Percentiles rank a stretch among this genome's conserved stretches.
Evolutionary conservation across 2,888 invertebrate genomes (phyloP).

Genomic region (Stramonita haemastoma): DNA sequence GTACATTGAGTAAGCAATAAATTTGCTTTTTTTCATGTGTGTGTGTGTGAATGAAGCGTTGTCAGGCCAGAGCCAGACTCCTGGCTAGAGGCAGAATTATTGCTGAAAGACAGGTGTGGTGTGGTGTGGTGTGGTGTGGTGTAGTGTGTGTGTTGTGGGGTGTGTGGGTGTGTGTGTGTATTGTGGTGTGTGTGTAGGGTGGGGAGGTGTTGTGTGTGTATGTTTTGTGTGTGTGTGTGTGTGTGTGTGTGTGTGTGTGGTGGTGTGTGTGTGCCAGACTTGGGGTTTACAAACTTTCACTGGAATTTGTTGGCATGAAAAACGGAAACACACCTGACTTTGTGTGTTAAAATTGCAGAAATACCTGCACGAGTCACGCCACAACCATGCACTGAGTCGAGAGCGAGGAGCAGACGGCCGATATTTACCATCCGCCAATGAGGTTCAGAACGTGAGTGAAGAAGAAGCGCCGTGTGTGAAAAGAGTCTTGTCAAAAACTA

Average conservation of each 20-base stretch:
- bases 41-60: slow-evolving; percentile 78
- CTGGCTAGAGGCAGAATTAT: slow-evolving; percentile 97
- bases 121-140: background rate
- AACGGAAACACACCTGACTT: background rate
- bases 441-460: background rate
- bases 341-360: slow-evolving; percentile 83
- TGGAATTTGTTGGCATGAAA: background rate
- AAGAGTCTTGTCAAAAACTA: no score
- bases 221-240: background rate
- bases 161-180: background rate
- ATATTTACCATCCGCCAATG: slow-evolving; percentile 74
- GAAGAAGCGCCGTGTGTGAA: no score
- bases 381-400: slow-evolving; percentile 97
- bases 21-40: background rate
- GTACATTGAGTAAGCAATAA: no score
- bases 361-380: slow-evolving; percentile 98
- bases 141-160: background rate
- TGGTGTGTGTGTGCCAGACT: background rate
- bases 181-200: background rate
- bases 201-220: background rate
- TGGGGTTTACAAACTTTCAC: background rate
- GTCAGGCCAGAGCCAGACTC: slow-evolving; percentile 95
- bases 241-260: background rate
- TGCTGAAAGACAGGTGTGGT: slow-evolving; percentile 90
- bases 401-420: slow-evolving; percentile 97